Evolutionary conservation across 2,797 vertebrate species (phyloP), one percentile per base, ranked within the genome.

Genomic region (Microhierax caerulescens): DNA sequence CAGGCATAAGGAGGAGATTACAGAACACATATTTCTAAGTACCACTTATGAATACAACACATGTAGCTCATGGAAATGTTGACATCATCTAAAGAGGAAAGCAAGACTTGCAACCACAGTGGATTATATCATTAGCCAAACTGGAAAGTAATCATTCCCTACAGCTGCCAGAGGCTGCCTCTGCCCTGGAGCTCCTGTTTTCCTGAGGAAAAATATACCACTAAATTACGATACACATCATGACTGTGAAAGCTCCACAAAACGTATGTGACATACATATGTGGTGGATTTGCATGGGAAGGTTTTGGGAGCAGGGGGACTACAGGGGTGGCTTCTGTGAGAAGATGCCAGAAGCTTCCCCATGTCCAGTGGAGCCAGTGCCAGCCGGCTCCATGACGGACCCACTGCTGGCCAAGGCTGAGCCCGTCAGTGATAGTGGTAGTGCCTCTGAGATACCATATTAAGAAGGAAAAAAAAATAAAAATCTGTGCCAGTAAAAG

Each of bases 1-100:
- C 94, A 97, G 94, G 93, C 95, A 84, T 91, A 97, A 97, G 95
- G 57, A 97, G 95, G 94, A 97, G 97, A 98, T 98, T 98, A 98
- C 87, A 87, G 93, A 95, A 96, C 78, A 90, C 64, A 56, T 94
- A 94, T 95, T 97, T 93, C 80, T 97, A 95, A 97, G 96, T 85
- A 88, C 96, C 96, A 96, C 97, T 97, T 97, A 95, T 45, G 82
- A 96, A 96, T 96, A 97, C 93, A 95, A 93, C 95, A 91, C 88
- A 83, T 95, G 96, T 96, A 96, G 86, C 84, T 96, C 84, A 72
- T 73, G 74, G 90, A 96, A 96, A 95, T 93, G 83, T 93, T 92
- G 96, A 97, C 95, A 95, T 96, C 96, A 96, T 57, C 77, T 80
- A 91, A 91, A 96, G 83, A 97, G 96, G 91, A 95, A 94, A 95